A percentile compares a stretch with the other conserved stretches of the same genome.
Conservation (phyloP, 2,113 vertebrate genomes). For the Castor canadensis region DNA sequence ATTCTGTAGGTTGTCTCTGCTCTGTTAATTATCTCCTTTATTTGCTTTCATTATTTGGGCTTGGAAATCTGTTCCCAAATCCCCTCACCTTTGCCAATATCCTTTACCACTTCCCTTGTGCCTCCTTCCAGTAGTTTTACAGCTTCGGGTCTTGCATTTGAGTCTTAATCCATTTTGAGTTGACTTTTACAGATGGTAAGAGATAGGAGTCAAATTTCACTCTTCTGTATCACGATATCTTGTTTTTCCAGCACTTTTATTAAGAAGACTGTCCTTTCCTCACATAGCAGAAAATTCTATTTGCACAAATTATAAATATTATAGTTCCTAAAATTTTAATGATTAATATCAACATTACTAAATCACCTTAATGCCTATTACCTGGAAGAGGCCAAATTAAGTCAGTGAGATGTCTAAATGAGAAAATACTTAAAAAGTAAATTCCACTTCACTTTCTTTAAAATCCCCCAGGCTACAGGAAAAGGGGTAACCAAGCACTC, state of each 20-base stretch:
- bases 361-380: not conserved
- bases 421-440: not conserved
- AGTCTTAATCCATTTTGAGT: no score
- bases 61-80: not conserved
- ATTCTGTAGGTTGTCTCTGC: not conserved
- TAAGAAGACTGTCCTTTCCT: not conserved
- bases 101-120: no score
- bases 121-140: not conserved
- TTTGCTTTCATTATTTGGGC: not conserved
- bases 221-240: not conserved
- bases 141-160: not conserved
- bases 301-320: not conserved
- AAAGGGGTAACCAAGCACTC: not conserved
- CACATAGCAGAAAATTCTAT: not conserved
- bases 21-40: not conserved
- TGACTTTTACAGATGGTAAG: not conserved
- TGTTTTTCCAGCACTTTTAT: not conserved
- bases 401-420: not conserved
- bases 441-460: not conserved
- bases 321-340: not conserved
- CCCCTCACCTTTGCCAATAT: not conserved
- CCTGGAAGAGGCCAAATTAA: not conserved
- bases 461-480: not conserved
- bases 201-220: not conserved
- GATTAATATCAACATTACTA: not conserved